Evolutionary conservation across 2,113 vertebrate species (phyloP).

Genomic region (Taurulus bubalis): DNA sequence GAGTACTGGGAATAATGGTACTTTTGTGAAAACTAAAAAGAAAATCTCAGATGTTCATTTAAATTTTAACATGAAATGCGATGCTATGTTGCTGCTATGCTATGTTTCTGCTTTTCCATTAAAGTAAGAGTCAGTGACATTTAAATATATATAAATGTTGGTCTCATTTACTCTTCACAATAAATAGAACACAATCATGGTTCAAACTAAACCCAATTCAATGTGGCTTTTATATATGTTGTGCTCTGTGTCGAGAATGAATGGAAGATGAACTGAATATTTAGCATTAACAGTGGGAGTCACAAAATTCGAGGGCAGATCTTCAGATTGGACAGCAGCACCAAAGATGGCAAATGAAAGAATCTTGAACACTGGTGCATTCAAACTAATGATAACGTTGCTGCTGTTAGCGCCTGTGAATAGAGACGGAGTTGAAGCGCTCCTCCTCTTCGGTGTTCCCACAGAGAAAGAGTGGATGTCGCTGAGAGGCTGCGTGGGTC

Average conservation of each 20-base stretch:
- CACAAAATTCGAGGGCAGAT: neutral
- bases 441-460: neutral
- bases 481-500: conserved; percentile 45
- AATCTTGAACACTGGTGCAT: neutral
- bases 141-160: neutral
- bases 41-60: neutral
- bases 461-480: conserved; percentile 47
- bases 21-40: neutral
- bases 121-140: neutral
- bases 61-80: neutral
- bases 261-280: neutral
- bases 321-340: neutral
- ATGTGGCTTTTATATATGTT: neutral
- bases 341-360: neutral
- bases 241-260: neutral
- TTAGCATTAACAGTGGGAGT: neutral
- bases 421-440: conserved; percentile 18
- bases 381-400: neutral
- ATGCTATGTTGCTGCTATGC: no score
- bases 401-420: neutral
- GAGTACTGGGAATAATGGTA: neutral
- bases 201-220: neutral
- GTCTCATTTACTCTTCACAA: neutral
- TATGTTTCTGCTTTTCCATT: neutral
- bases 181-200: neutral